A percentile compares a stretch with the other conserved stretches of the same genome.
These are phyloP conservation scores for Elegia similella DNA, from an alignment of 2,888 invertebrate species.

Conservation along the genomic window DNA sequence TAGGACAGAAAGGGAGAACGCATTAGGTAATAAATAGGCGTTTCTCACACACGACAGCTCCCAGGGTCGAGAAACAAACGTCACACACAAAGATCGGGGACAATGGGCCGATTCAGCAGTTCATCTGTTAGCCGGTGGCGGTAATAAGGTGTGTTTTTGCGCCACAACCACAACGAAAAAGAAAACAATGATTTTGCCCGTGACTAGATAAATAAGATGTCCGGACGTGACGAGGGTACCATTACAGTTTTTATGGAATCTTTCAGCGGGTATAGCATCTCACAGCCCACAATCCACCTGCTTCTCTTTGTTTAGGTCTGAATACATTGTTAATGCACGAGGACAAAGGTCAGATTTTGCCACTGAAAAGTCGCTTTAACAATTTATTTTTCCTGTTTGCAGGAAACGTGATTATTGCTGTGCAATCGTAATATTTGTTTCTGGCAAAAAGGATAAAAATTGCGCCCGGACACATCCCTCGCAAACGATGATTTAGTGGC, in stretches of 20 bases:
- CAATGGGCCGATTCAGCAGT: slow-evolving; percentile 62
- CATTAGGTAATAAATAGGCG: slow-evolving; percentile 47
- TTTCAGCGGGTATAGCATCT: slow-evolving; percentile 54
- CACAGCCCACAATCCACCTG: slow-evolving; percentile 54
- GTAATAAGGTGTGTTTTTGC: slow-evolving; percentile 74
- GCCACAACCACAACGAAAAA: slow-evolving; percentile 62
- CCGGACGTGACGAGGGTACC: slow-evolving; percentile 75
- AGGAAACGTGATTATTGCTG: slow-evolving; percentile 37
- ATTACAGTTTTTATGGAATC: slow-evolving; percentile 75
- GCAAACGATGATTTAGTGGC: slow-evolving; percentile 75
- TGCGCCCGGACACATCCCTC: slow-evolving; percentile 51
- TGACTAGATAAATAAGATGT: slow-evolving; percentile 79
- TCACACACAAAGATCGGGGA: slow-evolving; percentile 61
- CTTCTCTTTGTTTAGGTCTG: slow-evolving; percentile 63
- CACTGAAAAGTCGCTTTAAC: slow-evolving; percentile 21
- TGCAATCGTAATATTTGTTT: slow-evolving; percentile 50
- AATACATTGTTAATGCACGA: slow-evolving; percentile 62
- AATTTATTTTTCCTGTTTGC: neutral
- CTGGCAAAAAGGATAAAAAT: slow-evolving; percentile 56
- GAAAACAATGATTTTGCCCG: slow-evolving; percentile 76
- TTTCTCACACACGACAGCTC: slow-evolving; percentile 38
- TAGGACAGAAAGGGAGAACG: slow-evolving; percentile 32
- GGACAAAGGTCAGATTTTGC: slow-evolving; percentile 35
- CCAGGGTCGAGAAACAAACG: slow-evolving; percentile 50
- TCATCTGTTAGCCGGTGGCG: slow-evolving; percentile 65